Conservation (phyloP, 2,113 vertebrate genomes). For the Salvelinus alpinus region DNA sequence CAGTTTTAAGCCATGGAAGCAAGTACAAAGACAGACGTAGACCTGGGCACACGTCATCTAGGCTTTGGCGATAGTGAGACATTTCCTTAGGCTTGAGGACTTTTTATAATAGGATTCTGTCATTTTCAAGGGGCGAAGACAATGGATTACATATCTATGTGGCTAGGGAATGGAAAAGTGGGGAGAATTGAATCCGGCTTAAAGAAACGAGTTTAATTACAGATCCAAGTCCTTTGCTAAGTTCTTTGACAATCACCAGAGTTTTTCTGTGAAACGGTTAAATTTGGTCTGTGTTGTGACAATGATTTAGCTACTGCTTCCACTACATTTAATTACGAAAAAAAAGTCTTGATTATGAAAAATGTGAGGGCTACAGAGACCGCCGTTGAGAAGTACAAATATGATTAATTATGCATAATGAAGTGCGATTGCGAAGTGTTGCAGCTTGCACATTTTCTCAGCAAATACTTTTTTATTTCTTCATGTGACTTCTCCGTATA, state of each 20-base stretch:
- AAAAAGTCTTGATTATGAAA: slow-evolving; percentile 20
- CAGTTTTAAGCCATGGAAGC: neutral
- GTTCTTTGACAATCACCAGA: neutral
- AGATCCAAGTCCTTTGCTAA: neutral
- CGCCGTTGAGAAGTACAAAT: neutral
- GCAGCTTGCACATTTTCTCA: neutral
- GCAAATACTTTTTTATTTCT: neutral
- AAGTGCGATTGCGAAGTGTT: slow-evolving; percentile 10
- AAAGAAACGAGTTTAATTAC: slow-evolving; percentile 10
- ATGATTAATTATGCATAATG: slow-evolving; percentile 37
- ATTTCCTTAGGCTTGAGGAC: slow-evolving; percentile 15
- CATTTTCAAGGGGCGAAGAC: slow-evolving; percentile 12
- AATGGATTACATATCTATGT: slow-evolving; percentile 17
- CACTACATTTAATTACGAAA: slow-evolving; percentile 45
- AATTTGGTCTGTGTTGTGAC: slow-evolving; percentile 11
- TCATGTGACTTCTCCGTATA: neutral
- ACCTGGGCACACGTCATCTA: slow-evolving; percentile 19
- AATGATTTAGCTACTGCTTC: slow-evolving; percentile 16
- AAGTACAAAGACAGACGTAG: slow-evolving; percentile 28
- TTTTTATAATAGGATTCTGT: slow-evolving; percentile 35
- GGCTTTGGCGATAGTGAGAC: slow-evolving; percentile 15
- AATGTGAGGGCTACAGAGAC: slow-evolving; percentile 12
- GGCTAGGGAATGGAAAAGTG: neutral
- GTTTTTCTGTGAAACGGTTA: slow-evolving; percentile 16
- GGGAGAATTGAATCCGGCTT: neutral